Evolutionary conservation across 2,113 vertebrate genomes (phyloP).

Genomic region (Columba janthina): DNA sequence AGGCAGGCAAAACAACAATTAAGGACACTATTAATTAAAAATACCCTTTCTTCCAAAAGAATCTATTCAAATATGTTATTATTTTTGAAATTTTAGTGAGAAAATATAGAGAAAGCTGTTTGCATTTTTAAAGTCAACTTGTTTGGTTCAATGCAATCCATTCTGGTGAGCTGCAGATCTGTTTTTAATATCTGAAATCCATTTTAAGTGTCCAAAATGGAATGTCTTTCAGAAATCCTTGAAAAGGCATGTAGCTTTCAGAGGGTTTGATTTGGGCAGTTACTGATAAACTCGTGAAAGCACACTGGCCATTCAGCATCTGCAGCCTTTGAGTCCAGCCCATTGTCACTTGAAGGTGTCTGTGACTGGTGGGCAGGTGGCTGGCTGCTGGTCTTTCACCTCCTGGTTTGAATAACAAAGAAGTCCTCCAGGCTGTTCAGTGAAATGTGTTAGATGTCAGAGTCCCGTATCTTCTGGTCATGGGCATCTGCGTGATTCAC

Average conservation of each 20-base stretch:
- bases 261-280: neutral
- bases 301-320: neutral
- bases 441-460: neutral
- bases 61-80: neutral
- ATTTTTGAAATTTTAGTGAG: neutral
- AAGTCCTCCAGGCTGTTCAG: neutral
- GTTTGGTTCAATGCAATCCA: neutral
- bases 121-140: neutral
- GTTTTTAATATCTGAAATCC: neutral
- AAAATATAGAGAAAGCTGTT: neutral
- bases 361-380: neutral
- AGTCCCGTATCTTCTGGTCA: neutral
- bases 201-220: neutral
- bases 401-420: slow-evolving; percentile 30
- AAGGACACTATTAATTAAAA: slow-evolving; percentile 2
- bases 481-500: slow-evolving; percentile 1
- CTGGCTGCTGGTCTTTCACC: slow-evolving; percentile 1
- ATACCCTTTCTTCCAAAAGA: neutral
- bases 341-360: neutral
- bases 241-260: neutral
- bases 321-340: neutral
- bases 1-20: slow-evolving; percentile 13
- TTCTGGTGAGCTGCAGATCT: neutral
- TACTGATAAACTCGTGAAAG: slow-evolving; percentile 2
- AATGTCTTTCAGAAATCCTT: neutral